phyloP scores from a whole-genome alignment of 2,113 vertebrate genomes.

The Galbula dea region DNA sequence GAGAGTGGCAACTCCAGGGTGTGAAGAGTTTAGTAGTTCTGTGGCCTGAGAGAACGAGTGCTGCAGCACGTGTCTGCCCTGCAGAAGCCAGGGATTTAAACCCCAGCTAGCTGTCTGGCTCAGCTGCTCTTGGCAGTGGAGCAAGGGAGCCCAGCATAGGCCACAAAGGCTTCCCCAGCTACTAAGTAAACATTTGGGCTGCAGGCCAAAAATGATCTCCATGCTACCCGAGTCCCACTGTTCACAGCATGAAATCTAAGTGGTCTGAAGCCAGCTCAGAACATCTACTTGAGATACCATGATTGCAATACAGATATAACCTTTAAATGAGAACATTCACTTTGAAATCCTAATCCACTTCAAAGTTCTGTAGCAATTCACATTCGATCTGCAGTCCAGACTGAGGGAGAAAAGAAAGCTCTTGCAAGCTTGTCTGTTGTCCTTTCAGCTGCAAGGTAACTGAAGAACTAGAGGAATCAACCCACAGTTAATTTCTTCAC shows the following conservation, averaged over 20 bases:
- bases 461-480: neutral
- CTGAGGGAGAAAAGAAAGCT: neutral
- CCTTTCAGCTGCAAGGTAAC: neutral
- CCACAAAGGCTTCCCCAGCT: neutral
- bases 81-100: neutral
- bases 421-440: neutral
- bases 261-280: neutral
- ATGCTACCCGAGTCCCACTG: neutral
- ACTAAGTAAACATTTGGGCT: neutral
- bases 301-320: neutral
- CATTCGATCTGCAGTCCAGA: neutral
- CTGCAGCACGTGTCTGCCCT: neutral
- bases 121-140: neutral
- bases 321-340: neutral
- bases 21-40: neutral
- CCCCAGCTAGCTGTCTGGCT: neutral
- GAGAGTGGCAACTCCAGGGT: neutral
- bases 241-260: neutral
- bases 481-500: neutral
- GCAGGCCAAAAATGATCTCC: neutral
- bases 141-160: neutral
- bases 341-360: neutral
- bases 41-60: neutral
- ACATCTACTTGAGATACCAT: neutral
- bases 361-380: neutral